Percentiles rank a stretch among this genome's conserved stretches.
Evolutionary conservation across 2,888 invertebrate species (phyloP).

Genomic region (Parapristionchus giblindavisi): DNA sequence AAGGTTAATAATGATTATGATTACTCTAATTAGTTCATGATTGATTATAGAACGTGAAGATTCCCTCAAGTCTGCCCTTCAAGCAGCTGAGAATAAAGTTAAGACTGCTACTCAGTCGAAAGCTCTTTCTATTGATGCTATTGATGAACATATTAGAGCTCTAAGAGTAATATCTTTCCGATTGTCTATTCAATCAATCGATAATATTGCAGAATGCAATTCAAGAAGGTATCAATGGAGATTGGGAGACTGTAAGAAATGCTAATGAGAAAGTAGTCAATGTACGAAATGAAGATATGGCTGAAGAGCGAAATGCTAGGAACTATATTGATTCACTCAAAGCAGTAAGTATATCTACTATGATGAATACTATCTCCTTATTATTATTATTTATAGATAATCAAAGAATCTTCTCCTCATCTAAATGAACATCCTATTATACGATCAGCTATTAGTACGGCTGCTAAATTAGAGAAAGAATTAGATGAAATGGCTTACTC

Average conservation of each 20-base stretch:
- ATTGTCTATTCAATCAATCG: not conserved
- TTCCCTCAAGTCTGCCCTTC: slow-evolving; percentile 43
- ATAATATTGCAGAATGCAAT: slow-evolving; percentile 70
- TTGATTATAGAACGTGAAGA: slow-evolving; percentile 14
- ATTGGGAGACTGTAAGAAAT: slow-evolving; percentile 51
- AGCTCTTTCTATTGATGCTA: slow-evolving; percentile 56
- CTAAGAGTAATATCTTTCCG: not conserved
- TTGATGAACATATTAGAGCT: slow-evolving; percentile 28
- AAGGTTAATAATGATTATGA: slow-evolving; percentile 1
- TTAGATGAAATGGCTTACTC: slow-evolving; percentile 36
- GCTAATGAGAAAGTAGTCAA: slow-evolving; percentile 26
- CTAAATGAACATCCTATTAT: slow-evolving; percentile 33
- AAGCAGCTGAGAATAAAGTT: slow-evolving; percentile 52
- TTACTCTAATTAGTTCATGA: not conserved
- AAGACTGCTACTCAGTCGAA: slow-evolving; percentile 60
- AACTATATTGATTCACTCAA: slow-evolving; percentile 61
- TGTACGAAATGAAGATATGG: slow-evolving; percentile 49
- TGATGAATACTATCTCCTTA: not conserved
- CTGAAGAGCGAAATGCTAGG: slow-evolving; percentile 54
- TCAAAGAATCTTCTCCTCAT: slow-evolving; percentile 17
- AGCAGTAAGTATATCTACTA: slow-evolving; percentile 47
- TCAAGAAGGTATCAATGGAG: slow-evolving; percentile 61
- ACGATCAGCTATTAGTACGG: slow-evolving; percentile 27
- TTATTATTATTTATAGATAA: not conserved
- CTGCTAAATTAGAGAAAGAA: slow-evolving; percentile 30